Conservation (phyloP, 1,140 invertebrate species). For the Trichonephila clavata region DNA sequence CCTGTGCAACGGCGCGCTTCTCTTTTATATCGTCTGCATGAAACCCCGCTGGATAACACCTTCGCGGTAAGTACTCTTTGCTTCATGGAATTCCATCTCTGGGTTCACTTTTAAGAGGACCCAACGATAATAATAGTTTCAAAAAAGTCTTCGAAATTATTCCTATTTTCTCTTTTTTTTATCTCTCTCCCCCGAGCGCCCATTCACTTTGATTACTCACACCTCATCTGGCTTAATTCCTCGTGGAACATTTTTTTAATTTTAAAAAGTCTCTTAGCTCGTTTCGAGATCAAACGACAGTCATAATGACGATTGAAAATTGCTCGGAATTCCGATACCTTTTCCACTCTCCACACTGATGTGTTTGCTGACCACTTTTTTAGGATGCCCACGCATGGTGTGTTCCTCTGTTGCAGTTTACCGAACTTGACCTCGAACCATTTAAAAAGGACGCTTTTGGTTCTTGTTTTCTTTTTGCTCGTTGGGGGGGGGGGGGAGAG, state of each 20-base stretch:
- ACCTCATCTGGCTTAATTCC: too few species aligned
- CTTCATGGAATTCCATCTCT: not conserved
- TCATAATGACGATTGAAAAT: too few species aligned
- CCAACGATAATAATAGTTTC: not conserved
- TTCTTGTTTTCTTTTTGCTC: not conserved
- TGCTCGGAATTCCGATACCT: too few species aligned
- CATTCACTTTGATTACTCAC: not conserved
- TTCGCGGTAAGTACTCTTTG: conserved; percentile 19
- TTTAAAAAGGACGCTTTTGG: conserved; percentile 59
- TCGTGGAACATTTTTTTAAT: too few species aligned
- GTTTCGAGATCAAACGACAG: too few species aligned
- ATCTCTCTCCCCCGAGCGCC: not conserved
- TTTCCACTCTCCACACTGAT: too few species aligned
- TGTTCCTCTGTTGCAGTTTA: conserved; percentile 16
- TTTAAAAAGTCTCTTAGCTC: too few species aligned
- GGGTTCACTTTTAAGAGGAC: not conserved
- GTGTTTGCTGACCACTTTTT: not conserved
- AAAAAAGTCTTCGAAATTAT: not conserved
- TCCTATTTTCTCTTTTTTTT: not conserved
- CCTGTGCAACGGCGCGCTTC: conserved; percentile 53
- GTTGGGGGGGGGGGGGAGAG: not conserved
- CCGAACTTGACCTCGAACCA: conserved; percentile 69
- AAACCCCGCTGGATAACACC: conserved; percentile 56
- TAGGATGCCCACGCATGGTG: not conserved
- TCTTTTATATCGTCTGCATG: not conserved